Base-by-base conservation (phyloP, 2,113 vertebrate genomes). In the Callocephalon fimbriatum region DNA sequence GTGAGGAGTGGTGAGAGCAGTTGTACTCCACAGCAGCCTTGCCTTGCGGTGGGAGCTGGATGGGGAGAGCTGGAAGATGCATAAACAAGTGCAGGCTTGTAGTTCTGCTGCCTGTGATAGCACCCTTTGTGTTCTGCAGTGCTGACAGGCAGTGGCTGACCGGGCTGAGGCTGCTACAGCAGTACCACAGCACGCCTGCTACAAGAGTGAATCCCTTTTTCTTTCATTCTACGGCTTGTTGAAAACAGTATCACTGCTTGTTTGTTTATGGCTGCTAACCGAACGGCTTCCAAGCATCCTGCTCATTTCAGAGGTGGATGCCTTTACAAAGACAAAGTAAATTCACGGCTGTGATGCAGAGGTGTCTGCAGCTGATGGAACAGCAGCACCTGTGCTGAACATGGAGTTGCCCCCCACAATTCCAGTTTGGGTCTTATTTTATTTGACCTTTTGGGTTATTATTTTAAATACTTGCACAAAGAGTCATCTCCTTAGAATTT, bases 401-500 rank as follows among this genome's bases (percentile, higher is more conserved):
- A 15, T 22, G 59, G 38, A 68, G 40, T 44, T 95, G 59, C 56
- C 32, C 40, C 37, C 37, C n/a, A 84, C 67, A 88, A 48, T 82
- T 82, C 29, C 29, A 62, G n/a, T 82, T 75, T 73, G 51, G 19
- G 8, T 31, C 35, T 70, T 67, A 18, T 2, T 81, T 81, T 71
- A 26, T 53, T 74, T 75, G 10, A 37, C 75, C 23, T 78, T 92
- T 78, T 32, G 25, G 45, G 53, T 86, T 93, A 38, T 88, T 86
- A 45, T 91, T 93, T 44, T 22, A 67, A 93, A 68, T 90, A 51
- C 37, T 86, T 88, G 70, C n/a, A 65, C 35, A 14, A 67, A 61
- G 89, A 91, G 54, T 95, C 70, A 88, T 75, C 66, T 86, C 53
- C 37, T 50, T 79, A 95, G 75, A 86, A 92, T 95, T 96, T 96